phyloP scores from a whole-genome alignment of 2,113 vertebrate species.

The Benitochromis conjunctus region DNA sequence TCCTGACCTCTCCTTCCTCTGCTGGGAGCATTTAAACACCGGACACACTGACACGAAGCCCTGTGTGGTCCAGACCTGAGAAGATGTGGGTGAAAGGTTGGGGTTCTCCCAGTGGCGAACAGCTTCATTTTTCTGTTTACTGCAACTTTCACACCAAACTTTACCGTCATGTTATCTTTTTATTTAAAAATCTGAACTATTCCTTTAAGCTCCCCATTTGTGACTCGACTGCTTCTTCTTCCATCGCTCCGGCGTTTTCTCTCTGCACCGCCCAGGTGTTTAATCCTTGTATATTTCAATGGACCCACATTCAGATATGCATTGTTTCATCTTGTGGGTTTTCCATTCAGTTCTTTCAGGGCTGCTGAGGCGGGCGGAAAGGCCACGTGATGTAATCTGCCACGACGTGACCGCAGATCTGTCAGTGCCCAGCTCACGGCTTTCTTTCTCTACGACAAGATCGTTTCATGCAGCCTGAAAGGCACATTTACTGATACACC shows the following conservation, averaged over 20 bases:
- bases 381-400: background rate
- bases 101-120: background rate
- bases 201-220: background rate
- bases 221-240: background rate
- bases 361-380: background rate
- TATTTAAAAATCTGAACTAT: background rate
- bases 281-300: conserved; percentile 22
- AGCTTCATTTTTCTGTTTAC: background rate
- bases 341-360: background rate
- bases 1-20: background rate
- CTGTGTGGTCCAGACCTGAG: background rate
- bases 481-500: background rate
- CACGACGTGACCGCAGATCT: background rate
- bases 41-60: background rate
- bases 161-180: background rate
- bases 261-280: background rate
- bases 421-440: background rate
- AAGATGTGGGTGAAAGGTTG: background rate
- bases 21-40: background rate
- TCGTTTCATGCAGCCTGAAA: background rate
- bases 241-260: fast-evolving
- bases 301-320: conserved; percentile 39
- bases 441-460: background rate
- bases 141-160: background rate
- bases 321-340: conserved; percentile 3